Base-by-base conservation (phyloP, 2,113 vertebrate genomes). In the Silurus asotus region DNA sequence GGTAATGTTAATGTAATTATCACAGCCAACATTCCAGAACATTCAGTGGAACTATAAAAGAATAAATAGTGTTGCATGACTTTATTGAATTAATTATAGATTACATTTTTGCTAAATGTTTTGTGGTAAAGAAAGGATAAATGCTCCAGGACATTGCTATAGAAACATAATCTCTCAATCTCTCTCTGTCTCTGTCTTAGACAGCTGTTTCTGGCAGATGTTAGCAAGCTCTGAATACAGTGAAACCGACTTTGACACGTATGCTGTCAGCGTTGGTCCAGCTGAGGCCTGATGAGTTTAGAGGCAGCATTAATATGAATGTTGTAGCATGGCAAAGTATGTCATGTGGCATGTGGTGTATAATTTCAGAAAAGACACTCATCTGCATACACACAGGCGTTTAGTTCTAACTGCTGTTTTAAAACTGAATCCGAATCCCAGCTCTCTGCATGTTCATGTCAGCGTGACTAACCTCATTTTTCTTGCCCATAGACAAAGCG, bases 401-500 rank as follows among this genome's bases (percentile, higher is more conserved):
- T 28, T 55, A n/a, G 82, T 84, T 72, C 55, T 28, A 37, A 11
- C 25, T 53, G 19, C 19, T 56, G 51, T 82, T 77, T 25, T 81
- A 69, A 82, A 88, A 56, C 69, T 65, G 13, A 82, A 25, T 20
- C 82, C 64, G 65, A 72, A 62, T 64, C 80, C 82, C 84, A 48
- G 37, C 83, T 77, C 20, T 65, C 69, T 56, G 74, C 20, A 19
- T 84, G 67, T 76, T 75, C 83, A 28, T 58, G 84, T 79, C 75
- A 37, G 62, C 49, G 51, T 20, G 45, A 82, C 85, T 82, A 86
- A 84, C 83, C 62, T 83, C 55, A 78, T 87, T 87, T 87, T 87
- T 84, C 83, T 84, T 67, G 0, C 86, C 55, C 67, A 84, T 78
- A 88, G 64, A 83, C 86, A 53, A 76, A 89, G 88, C 75, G 77